Evolutionary conservation across 2,888 invertebrate species (phyloP).

Genomic region (Lordiphosa fenestrarum): DNA sequence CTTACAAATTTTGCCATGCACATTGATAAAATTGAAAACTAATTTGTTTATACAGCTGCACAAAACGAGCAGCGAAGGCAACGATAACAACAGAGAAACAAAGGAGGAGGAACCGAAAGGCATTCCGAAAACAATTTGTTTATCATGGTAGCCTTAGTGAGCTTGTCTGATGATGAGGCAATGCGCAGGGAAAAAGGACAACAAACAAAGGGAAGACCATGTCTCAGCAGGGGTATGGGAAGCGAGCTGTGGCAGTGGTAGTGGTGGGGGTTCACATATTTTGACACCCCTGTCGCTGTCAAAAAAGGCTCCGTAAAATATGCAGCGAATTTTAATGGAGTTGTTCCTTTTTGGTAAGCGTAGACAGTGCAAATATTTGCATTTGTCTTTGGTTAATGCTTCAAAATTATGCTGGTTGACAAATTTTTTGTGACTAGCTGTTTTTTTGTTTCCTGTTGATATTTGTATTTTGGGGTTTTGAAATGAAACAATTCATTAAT

Average conservation of each 20-base stretch:
- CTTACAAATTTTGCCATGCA: constrained; percentile 37
- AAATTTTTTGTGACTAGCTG: constrained; percentile 43
- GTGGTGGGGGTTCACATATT: constrained; percentile 42
- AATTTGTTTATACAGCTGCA: constrained; percentile 77
- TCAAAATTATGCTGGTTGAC: constrained; percentile 77
- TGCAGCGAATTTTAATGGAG: constrained; percentile 65
- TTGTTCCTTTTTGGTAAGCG: constrained; percentile 34
- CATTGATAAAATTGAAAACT: constrained; percentile 71
- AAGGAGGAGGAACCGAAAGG: constrained; percentile 6
- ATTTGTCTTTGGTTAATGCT: constrained; percentile 60
- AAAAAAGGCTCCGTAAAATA: constrained; percentile 45
- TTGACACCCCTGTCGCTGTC: constrained; percentile 71
- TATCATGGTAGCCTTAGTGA: constrained; percentile 68
- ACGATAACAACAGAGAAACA: constrained; percentile 53
- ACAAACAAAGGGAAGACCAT: constrained; percentile 53
- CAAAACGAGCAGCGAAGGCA: constrained; percentile 63
- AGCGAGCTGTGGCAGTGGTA: constrained; percentile 11
- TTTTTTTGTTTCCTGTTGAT: constrained; percentile 12
- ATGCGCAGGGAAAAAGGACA: constrained; percentile 56
- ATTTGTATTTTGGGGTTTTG: constrained; percentile 26
- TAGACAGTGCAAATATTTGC: constrained; percentile 69
- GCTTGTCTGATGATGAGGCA: constrained; percentile 56
- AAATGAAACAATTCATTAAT: constrained; percentile 60
- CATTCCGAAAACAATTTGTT: constrained; percentile 61
- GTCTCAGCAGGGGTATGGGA: not conserved